Evolutionary conservation across 2,113 vertebrate genomes (phyloP), one percentile per base, ranked within the genome.

Genomic region (Sturnus vulgaris): DNA sequence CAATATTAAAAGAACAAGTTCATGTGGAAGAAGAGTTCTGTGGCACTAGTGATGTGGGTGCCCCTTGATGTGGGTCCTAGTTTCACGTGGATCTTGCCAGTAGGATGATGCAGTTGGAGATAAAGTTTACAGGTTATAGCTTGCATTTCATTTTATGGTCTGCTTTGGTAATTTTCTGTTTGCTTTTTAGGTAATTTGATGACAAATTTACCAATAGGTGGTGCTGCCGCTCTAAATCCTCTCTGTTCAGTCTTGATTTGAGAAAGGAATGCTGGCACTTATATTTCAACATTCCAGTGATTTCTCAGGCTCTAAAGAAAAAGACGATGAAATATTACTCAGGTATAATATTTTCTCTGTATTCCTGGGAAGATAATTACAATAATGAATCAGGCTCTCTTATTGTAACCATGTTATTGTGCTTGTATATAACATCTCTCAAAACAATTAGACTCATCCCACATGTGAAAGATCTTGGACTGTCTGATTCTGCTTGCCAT

Each of bases 301-400:
- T 82, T 92, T 86, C 80, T 86, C 35, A 60, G 77, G 33, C 91
- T 92, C 64, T 81, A 27, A 78, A 93, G 53, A 88, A 86, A 84
- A 91, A 44, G 52, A 53, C 50, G 60, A 13, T 86, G 37, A 92
- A 91, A 87, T 71, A 84, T 69, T 91, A 49, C 31, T 89, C 4
- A 10, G 12, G 20, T 79, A 33, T 65, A 84, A 72, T 73, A 10
- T 95, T 89, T 94, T 33, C 65, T 65, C 28, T 72, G n/a, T 78
- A 82, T 91, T 82, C 24, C n/a, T 84, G 73, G 30, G n/a, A 95
- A 92, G 46, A 35, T 60, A 86, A 83, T 95, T 81, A 24, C 30
- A 71, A 25, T 81, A 90, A 96, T 73, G 47, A 92, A 78, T 89
- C 77, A 64, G 24, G 6, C 65, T 84, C 40, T 82, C 93, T 64